Percentiles rank a stretch among this genome's conserved stretches.
phyloP scores from a whole-genome alignment of 2,888 invertebrate species.

The Caenorhabditis sp. region DNA sequence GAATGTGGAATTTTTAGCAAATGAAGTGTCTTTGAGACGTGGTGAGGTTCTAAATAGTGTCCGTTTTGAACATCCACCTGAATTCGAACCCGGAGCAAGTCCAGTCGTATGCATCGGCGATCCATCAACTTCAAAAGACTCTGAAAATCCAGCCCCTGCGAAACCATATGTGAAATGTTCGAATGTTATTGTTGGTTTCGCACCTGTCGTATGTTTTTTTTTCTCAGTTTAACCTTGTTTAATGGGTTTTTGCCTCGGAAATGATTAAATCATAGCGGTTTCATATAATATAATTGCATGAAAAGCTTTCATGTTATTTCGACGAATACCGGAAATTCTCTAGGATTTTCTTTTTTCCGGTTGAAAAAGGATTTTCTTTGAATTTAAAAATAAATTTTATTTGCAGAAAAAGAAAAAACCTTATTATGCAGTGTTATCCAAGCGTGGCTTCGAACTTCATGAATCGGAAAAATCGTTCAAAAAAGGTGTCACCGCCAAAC shows the following conservation, averaged over 20 bases:
- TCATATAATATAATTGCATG: not conserved
- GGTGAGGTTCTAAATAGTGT: not conserved
- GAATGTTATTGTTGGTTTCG: slow-evolving; percentile 22
- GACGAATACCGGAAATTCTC: not conserved
- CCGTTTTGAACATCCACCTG: not conserved
- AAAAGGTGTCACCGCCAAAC: slow-evolving; percentile 48
- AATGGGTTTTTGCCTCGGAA: not conserved
- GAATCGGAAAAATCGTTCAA: slow-evolving; percentile 57
- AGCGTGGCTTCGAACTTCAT: slow-evolving; percentile 60
- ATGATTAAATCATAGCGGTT: too few species aligned
- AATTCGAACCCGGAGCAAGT: not conserved
- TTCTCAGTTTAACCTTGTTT: not conserved
- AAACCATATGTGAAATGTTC: slow-evolving; percentile 24
- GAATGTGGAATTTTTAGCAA: not conserved
- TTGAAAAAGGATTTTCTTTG: not conserved
- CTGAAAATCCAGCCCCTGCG: not conserved
- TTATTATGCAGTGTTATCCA: slow-evolving; percentile 52
- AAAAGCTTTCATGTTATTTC: not conserved
- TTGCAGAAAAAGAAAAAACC: slow-evolving; percentile 57
- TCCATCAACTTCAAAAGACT: not conserved
- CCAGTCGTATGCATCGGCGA: not conserved
- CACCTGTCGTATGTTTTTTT: slow-evolving; percentile 29
- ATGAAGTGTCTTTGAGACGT: not conserved
- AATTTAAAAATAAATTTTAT: not conserved
- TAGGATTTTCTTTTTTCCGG: not conserved